Evolutionary conservation across 2,797 vertebrate species (phyloP), one percentile per base, ranked within the genome.

Genomic region (Rhinoraja longicauda): DNA sequence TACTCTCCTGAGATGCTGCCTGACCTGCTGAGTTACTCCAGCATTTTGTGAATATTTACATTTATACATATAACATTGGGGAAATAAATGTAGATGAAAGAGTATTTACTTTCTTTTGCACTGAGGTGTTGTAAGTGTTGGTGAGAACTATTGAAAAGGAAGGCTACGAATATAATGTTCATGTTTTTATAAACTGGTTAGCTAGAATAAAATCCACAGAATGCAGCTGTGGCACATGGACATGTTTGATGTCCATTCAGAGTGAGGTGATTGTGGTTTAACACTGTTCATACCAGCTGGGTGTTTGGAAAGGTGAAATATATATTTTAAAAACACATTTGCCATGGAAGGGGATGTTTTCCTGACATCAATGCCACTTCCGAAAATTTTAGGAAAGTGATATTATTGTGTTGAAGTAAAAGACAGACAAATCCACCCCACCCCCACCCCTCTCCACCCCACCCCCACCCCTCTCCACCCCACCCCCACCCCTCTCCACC

Each of bases 401-500:
- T 94, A 94, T 93, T 39, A 93, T 95, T 94, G 84, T 93, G 88
- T 84, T 94, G 67, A 93, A 92, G 93, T 93, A 93, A 94, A 95
- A 93, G 94, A 95, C 93, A 95, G 94, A 95, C 95, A 94, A 95
- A 95, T 93, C 94, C 95, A 95, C 95, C 95, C 8, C 7, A 95
- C 95, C 7, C 19, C 95, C 95, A 45, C 45, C 2, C 45, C 39
- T n/a, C n/a, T 93, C 94, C 95, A 95, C 95, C 95, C 8, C 8
- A 95, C 95, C 21, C 21, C 95, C 95, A 45, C 45, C 45, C 45
- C 45, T 45, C 45, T 2, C 39, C 39, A 39, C 1, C 39, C 39
- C 39, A 1, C 39, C 1, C 39, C 39, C 45, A 45, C 45, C 2
- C 45, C 39, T n/a, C n/a, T 93, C 94, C 95, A 95, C 95, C 95